Evolutionary conservation across 2,113 vertebrate species (phyloP), one percentile per base, ranked within the genome.

Genomic region (Acrocephalus kingi): DNA sequence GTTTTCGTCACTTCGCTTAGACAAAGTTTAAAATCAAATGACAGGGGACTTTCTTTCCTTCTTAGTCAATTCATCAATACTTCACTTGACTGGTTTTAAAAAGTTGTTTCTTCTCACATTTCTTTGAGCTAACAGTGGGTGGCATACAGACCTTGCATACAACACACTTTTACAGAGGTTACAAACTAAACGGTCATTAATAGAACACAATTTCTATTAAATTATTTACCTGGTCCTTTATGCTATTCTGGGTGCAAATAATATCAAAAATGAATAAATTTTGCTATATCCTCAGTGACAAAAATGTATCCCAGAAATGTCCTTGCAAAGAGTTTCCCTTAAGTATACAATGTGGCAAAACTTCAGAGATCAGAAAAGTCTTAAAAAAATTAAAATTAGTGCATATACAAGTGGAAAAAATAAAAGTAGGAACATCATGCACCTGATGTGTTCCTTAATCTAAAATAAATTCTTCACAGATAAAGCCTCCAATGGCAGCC

Each of bases 321-420:
- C 93, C 97, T 97, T 97, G 97, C 95, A 98, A 98, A 98, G 90
- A 98, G 96, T 97, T 98, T 97, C 97, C 97, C 97, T 98, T 98
- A 97, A 97, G 97, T 97, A 98, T 98, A 97, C 98, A 98, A 98
- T 98, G 98, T 98, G 98, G 98, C 98, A 98, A 98, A 99, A 98
- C 97, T 98, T 98, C 98, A 98, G 98, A 98, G 97, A 97, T 98
- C 98, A 98, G 97, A 98, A 98, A 98, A 97, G 98, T 98, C 98
- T 98, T 96, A 98, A 98, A 98, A 97, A 99, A 99, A 98, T 98
- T 98, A 99, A 98, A 99, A 99, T 99, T 99, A 99, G 99, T 99
- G 99, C 99, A 99, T 98, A 98, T 98, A 98, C 98, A 97, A 98
- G 98, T 98, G 98, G 98, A 98, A 98, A 99, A 99, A 99, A 98